Percentiles rank a stretch among this genome's conserved stretches.
Evolutionary conservation across 1,140 invertebrate genomes (phyloP).

Genomic region (Mylabris phalerata): DNA sequence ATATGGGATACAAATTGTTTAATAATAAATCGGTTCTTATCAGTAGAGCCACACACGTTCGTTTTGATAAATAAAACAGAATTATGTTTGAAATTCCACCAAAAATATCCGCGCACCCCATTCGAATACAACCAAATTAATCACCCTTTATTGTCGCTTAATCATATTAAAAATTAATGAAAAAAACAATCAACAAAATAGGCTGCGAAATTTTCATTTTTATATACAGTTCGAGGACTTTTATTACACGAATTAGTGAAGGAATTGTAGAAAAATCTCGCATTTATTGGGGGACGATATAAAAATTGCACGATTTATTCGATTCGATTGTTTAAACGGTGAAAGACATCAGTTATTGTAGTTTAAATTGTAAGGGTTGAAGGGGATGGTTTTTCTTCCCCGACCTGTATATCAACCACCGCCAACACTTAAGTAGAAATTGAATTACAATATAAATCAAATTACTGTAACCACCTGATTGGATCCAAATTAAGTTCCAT

Average conservation of each 20-base stretch:
- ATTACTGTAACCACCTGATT: conserved; percentile 9
- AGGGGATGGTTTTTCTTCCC: not conserved
- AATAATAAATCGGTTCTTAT: conserved; percentile 9
- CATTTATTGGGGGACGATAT: no score
- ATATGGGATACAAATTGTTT: conserved; percentile 4
- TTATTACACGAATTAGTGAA: no score
- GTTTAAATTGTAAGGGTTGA: not conserved
- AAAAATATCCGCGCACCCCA: no score
- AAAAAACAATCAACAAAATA: no score
- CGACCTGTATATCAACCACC: no score
- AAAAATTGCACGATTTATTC: not conserved
- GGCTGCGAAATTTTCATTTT: no score
- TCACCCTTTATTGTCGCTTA: no score
- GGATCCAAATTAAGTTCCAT: conserved; percentile 1
- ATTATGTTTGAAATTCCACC: not conserved
- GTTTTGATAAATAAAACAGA: not conserved
- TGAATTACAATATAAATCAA: conserved; percentile 3
- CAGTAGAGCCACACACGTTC: not conserved
- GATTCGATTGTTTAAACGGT: not conserved
- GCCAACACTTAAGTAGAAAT: conserved; percentile 3
- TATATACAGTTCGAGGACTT: no score
- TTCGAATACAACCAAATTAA: no score
- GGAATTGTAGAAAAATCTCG: no score
- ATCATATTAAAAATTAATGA: no score
- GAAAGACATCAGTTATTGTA: not conserved